These are phyloP conservation scores for Nephrotoma flavescens DNA, from an alignment of 2,888 invertebrate genomes.

Conservation along the genomic window DNA sequence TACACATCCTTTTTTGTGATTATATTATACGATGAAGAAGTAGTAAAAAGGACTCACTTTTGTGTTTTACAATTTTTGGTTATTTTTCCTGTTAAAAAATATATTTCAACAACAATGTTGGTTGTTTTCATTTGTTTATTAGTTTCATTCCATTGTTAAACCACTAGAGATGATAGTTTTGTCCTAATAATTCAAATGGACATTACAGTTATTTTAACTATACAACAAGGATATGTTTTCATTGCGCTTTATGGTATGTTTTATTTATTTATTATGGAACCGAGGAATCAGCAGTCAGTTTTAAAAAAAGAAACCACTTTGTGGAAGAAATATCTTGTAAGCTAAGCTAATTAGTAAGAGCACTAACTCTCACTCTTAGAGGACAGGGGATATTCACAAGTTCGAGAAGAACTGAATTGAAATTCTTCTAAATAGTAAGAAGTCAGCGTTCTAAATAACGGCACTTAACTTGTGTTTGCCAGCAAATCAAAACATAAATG, in stretches of 20 bases:
- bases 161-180: neutral
- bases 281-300: no score
- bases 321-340: no score
- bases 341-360: no score
- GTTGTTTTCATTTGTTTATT: neutral
- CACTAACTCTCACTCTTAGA: no score
- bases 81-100: neutral
- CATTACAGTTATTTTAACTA: neutral
- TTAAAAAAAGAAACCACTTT: no score
- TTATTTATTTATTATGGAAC: neutral
- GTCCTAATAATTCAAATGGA: neutral
- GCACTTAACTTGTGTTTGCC: neutral
- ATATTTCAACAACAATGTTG: neutral
- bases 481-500: neutral
- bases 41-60: neutral
- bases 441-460: no score
- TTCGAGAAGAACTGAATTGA: no score
- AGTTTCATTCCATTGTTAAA: conserved; percentile 1
- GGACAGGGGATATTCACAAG: no score
- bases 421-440: no score
- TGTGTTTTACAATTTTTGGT: neutral
- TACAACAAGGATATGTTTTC: neutral
- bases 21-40: neutral
- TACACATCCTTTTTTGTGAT: neutral
- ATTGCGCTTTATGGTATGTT: neutral